These are phyloP conservation scores for Bufo gargarizans DNA, from an alignment of 2,113 vertebrate genomes.

Conservation along the genomic window DNA sequence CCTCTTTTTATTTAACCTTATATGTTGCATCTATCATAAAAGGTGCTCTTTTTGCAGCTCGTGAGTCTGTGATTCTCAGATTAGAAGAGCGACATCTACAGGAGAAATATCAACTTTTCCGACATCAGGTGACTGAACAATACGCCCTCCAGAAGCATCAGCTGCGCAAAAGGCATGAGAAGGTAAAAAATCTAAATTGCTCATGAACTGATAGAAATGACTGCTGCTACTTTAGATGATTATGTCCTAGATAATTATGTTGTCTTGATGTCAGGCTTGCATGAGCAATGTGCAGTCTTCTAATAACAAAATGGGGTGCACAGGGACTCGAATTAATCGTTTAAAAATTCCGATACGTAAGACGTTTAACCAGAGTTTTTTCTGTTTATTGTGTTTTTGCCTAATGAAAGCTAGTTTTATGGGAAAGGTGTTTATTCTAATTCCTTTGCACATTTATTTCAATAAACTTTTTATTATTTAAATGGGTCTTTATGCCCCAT, in stretches of 20 bases:
- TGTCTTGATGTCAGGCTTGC: background rate
- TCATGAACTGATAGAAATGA: background rate
- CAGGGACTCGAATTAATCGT: no score
- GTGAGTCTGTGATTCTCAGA: slow-evolving; percentile 71
- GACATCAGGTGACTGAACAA: slow-evolving; percentile 75
- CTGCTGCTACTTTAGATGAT: background rate
- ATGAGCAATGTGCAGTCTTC: background rate
- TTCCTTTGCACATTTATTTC: no score
- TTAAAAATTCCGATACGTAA: no score
- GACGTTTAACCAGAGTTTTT: no score
- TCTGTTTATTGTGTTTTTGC: no score
- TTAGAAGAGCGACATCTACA: slow-evolving; percentile 74
- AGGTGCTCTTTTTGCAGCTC: slow-evolving; percentile 62
- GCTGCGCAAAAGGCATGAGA: slow-evolving; percentile 70
- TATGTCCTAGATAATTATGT: background rate
- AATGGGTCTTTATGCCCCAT: no score
- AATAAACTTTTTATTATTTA: no score
- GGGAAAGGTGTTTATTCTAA: no score
- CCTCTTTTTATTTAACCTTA: background rate
- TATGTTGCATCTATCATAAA: background rate
- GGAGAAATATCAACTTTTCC: slow-evolving; percentile 75
- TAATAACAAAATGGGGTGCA: background rate
- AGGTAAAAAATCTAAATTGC: slow-evolving; percentile 63
- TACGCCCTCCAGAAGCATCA: slow-evolving; percentile 69
- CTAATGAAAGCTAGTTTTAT: no score